A percentile compares a stretch with the other conserved stretches of the same genome.
Evolutionary conservation across 2,888 invertebrate genomes (phyloP).

Genomic region (Calameuta idolon): DNA sequence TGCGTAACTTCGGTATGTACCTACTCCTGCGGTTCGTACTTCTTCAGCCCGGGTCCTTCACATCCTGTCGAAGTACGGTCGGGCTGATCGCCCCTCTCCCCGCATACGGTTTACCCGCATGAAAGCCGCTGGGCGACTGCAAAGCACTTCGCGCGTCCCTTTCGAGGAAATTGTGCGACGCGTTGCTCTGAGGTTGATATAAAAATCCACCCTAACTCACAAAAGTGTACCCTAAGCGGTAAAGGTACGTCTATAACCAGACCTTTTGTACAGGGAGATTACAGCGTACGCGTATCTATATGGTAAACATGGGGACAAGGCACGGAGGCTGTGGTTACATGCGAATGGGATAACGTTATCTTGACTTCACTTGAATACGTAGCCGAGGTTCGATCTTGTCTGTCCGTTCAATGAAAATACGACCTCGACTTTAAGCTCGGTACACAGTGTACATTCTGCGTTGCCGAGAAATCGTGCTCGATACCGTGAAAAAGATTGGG

Average conservation of each 20-base stretch:
- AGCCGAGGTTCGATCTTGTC: background rate
- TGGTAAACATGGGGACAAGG: background rate
- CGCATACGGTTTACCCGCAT: conserved; percentile 37
- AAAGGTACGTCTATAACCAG: background rate
- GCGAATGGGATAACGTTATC: background rate
- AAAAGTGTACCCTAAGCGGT: conserved; percentile 12
- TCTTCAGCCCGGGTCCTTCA: background rate
- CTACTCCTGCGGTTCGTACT: background rate
- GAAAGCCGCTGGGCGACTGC: conserved; percentile 39
- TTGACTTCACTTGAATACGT: background rate
- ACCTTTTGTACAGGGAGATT: background rate
- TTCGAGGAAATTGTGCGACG: conserved; percentile 37
- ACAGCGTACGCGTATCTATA: background rate
- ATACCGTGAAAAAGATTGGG: background rate
- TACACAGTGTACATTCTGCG: background rate
- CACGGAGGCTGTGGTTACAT: background rate
- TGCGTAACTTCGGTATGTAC: background rate
- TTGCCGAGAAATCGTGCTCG: background rate
- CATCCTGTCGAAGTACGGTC: background rate
- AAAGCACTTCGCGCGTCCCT: conserved; percentile 42
- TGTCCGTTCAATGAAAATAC: background rate
- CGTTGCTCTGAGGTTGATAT: conserved; percentile 27
- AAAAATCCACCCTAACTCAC: conserved; percentile 24
- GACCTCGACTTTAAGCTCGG: background rate
- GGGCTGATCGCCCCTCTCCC: conserved; percentile 27